These are phyloP conservation scores for Lasioglossum morio DNA, from an alignment of 2,888 invertebrate species.

Conservation along the genomic window DNA sequence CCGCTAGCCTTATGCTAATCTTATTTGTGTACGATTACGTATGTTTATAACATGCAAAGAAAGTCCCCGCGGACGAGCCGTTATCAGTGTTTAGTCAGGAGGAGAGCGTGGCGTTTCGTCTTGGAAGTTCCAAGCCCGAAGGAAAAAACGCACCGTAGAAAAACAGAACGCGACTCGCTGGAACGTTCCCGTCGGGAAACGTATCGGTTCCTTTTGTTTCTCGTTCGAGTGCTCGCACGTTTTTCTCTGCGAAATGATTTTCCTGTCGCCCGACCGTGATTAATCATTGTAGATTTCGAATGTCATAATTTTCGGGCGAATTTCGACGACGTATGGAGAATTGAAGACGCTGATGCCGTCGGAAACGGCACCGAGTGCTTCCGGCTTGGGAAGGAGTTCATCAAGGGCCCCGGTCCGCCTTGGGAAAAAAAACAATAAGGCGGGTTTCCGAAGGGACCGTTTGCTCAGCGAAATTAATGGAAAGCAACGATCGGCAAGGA, in stretches of 20 bases:
- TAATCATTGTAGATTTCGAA: not conserved
- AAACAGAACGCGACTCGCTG: slow-evolving; percentile 55
- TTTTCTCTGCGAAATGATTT: not conserved
- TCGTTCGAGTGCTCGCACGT: not conserved
- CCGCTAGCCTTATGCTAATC: slow-evolving; percentile 83
- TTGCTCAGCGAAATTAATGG: slow-evolving; percentile 70
- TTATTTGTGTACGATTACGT: slow-evolving; percentile 85
- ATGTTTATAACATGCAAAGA: slow-evolving; percentile 85
- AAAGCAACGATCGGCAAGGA: slow-evolving; percentile 65
- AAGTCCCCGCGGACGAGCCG: slow-evolving; percentile 77
- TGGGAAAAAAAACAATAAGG: slow-evolving; percentile 46
- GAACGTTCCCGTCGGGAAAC: not conserved
- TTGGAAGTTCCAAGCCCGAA: slow-evolving; percentile 68
- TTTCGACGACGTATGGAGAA: not conserved
- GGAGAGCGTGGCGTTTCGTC: slow-evolving; percentile 75
- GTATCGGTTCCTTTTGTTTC: not conserved
- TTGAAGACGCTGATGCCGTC: not conserved
- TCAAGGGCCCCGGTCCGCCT: slow-evolving; percentile 7
- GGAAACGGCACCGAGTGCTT: not conserved
- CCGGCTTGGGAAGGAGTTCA: not conserved
- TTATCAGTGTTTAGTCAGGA: slow-evolving; percentile 85
- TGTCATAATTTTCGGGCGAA: not conserved
- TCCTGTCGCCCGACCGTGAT: not conserved
- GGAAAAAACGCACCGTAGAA: slow-evolving; percentile 59
- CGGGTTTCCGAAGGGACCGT: slow-evolving; percentile 41